Conservation (phyloP, 64 coral and sea anemone genomes). For the Trachythela sp. region DNA sequence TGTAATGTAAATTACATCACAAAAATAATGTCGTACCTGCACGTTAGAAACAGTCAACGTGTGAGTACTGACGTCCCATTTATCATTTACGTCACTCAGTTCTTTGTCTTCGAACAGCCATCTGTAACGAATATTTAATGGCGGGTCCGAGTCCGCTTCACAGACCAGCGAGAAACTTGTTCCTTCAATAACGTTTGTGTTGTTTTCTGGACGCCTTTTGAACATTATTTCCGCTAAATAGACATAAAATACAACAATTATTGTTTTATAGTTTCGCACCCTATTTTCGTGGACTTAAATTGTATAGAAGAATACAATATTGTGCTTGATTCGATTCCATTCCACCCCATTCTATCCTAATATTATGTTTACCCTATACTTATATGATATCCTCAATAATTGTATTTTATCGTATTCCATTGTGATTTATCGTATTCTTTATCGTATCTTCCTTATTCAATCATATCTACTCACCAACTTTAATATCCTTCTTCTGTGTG, state of each 20-base stretch:
- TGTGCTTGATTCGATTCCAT: too few relatives aligned
- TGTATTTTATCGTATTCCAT: background rate
- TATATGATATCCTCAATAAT: too few relatives aligned
- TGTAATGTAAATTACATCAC: too few relatives aligned
- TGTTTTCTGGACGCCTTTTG: background rate
- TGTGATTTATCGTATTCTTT: background rate
- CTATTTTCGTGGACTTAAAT: too few relatives aligned
- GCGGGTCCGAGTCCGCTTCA: background rate
- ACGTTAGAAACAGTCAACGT: background rate
- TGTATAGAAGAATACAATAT: too few relatives aligned
- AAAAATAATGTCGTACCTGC: background rate
- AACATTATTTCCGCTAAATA: constrained; percentile 7
- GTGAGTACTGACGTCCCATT: background rate
- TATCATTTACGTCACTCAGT: background rate
- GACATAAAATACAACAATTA: background rate
- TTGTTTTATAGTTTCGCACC: too few relatives aligned
- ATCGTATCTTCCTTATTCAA: background rate
- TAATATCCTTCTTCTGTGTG: background rate
- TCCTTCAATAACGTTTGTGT: background rate
- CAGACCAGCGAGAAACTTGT: background rate
- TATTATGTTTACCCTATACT: too few relatives aligned
- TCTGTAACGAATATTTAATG: background rate
- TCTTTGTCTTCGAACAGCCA: background rate
- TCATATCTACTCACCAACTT: background rate
- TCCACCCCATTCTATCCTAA: too few relatives aligned